phyloP scores from a whole-genome alignment of 2,797 vertebrate genomes.

The Diplodus sargus region DNA sequence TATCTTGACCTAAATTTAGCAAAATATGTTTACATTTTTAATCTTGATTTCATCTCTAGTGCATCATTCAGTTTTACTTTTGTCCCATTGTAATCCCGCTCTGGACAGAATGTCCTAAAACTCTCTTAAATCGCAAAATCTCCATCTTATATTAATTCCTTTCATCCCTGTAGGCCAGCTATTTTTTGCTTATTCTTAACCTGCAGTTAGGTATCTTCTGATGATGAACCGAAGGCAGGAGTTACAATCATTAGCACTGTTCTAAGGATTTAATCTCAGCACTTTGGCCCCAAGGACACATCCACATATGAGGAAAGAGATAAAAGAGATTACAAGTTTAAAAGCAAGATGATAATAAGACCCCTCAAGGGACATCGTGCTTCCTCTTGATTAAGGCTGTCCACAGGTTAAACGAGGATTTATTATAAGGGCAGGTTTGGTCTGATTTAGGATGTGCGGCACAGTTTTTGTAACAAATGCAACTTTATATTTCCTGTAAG shows the following conservation, averaged over 20 bases:
- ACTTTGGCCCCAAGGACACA: conserved; percentile 51
- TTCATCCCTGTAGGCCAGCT: background rate
- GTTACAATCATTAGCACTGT: conserved; percentile 46
- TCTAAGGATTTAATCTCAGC: conserved; percentile 53
- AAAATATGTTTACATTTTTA: background rate
- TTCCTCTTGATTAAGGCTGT: conserved; percentile 55
- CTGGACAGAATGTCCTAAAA: background rate
- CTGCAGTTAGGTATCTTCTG: conserved; percentile 36
- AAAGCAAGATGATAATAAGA: conserved; percentile 63
- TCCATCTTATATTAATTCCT: background rate
- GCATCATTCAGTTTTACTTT: background rate
- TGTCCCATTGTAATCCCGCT: conserved; percentile 3
- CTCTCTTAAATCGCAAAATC: conserved; percentile 1
- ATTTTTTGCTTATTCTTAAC: conserved; percentile 36
- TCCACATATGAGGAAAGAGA: conserved; percentile 54
- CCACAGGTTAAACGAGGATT: conserved; percentile 59
- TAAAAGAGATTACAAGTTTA: conserved; percentile 65
- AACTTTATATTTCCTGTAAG: background rate
- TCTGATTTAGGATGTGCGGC: conserved; percentile 16
- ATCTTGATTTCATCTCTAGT: background rate
- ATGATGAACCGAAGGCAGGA: conserved; percentile 33
- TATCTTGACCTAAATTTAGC: background rate
- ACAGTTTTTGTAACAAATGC: conserved; percentile 17
- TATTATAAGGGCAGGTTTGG: conserved; percentile 32
- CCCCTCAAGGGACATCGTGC: conserved; percentile 47